These are phyloP conservation scores for Microchirus variegatus DNA, from an alignment of 2,797 vertebrate genomes.

Conservation along the genomic window DNA sequence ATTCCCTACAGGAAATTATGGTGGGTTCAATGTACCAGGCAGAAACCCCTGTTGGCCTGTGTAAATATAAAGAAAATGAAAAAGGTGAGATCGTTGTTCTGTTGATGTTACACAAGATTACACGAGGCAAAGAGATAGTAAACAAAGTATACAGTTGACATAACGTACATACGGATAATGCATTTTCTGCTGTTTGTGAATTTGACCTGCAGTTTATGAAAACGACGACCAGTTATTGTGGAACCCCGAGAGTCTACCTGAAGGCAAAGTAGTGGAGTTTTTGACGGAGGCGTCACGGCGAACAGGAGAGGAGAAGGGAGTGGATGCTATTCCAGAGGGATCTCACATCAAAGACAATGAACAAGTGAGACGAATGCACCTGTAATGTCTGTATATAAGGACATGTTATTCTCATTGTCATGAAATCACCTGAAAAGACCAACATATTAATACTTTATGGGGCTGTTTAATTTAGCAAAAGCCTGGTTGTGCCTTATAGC, in stretches of 20 bases:
- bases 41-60: conserved; percentile 91
- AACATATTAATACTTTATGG: background rate
- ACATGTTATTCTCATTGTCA: background rate
- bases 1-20: conserved; percentile 92
- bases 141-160: background rate
- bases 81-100: conserved; percentile 81
- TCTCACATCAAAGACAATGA: conserved; percentile 98
- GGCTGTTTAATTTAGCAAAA: no score
- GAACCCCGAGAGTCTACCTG: conserved; percentile 92
- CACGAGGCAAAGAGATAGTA: background rate
- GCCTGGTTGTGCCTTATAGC: no score
- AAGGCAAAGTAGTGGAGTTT: conserved; percentile 93
- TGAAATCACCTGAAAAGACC: conserved; percentile 5
- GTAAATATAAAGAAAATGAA: conserved; percentile 95
- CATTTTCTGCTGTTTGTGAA: background rate
- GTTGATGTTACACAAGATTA: background rate
- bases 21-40: conserved; percentile 99
- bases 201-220: conserved; percentile 88
- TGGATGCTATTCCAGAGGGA: conserved; percentile 93
- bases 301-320: conserved; percentile 92
- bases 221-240: conserved; percentile 98
- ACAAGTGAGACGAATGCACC: conserved; percentile 81
- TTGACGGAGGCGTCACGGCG: conserved; percentile 91
- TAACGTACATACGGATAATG: background rate
- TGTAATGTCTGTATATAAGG: background rate